phyloP scores from a whole-genome alignment of 1,140 invertebrate genomes.

The Eriosoma lanigerum region DNA sequence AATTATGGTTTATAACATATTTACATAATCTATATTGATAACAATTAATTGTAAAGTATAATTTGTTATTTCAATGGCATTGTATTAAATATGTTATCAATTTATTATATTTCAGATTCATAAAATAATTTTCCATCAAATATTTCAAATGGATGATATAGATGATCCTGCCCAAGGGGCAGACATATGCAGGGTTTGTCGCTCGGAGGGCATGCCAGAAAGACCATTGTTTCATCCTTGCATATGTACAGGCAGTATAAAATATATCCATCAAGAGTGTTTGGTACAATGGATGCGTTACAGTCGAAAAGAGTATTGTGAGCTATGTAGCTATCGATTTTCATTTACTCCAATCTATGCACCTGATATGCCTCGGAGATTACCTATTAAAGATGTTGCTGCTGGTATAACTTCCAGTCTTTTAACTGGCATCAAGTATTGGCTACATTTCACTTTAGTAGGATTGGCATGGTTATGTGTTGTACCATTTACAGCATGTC shows the following conservation, averaged over 20 bases:
- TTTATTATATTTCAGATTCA: background rate
- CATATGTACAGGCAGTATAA: conserved; percentile 98
- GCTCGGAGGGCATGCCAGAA: conserved; percentile 84
- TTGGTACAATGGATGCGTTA: conserved; percentile 90
- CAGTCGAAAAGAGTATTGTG: conserved; percentile 97
- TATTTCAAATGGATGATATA: conserved; percentile 45
- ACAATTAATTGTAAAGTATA: background rate
- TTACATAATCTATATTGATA: too few relatives aligned
- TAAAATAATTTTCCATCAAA: background rate
- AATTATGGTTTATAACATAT: background rate
- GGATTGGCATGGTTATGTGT: conserved; percentile 97
- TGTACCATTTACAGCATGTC: conserved; percentile 94
- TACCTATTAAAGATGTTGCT: conserved; percentile 88
- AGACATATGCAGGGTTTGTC: conserved; percentile 97
- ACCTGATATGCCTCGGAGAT: conserved; percentile 94
- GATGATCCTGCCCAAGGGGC: conserved; percentile 62
- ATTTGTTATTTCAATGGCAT: background rate
- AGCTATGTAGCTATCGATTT: conserved; percentile 96
- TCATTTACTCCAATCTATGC: conserved; percentile 99
- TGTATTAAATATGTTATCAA: too few relatives aligned
- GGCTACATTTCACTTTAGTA: conserved; percentile 95
- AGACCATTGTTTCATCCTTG: conserved; percentile 95
- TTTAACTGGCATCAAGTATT: conserved; percentile 88
- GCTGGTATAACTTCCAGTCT: conserved; percentile 87
- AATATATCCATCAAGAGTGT: conserved; percentile 97